A percentile compares a stretch with the other conserved stretches of the same genome.
Conservation (phyloP, 1,140 invertebrate genomes). For the Drosophila tani region DNA sequence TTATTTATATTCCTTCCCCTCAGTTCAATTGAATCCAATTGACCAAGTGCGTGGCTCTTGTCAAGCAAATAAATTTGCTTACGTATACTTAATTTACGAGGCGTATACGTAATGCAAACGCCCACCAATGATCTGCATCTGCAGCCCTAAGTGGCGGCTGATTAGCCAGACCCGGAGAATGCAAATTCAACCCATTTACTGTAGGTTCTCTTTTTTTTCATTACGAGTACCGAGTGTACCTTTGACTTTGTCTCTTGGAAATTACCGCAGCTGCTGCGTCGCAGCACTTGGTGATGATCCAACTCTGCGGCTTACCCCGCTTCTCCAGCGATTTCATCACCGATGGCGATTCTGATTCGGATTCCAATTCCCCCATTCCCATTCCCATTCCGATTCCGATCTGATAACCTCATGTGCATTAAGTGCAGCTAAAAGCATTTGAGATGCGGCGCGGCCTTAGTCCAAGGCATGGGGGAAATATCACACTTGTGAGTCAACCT, state of each 20-base stretch:
- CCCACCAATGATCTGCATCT: slow-evolving; percentile 31
- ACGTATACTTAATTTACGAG: slow-evolving; percentile 72
- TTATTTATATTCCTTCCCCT: slow-evolving; percentile 35
- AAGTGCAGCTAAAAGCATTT: slow-evolving; percentile 38
- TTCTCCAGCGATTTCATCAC: slow-evolving; percentile 31
- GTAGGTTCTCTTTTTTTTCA: slow-evolving; percentile 2
- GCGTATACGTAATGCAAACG: slow-evolving; percentile 64
- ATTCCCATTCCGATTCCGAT: slow-evolving; percentile 21
- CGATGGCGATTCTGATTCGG: neutral
- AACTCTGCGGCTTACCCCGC: slow-evolving; percentile 26
- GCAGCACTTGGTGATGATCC: slow-evolving; percentile 31
- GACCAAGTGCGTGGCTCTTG: slow-evolving; percentile 75
- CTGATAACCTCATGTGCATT: slow-evolving; percentile 35
- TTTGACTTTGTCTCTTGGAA: slow-evolving; percentile 31
- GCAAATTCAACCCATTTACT: slow-evolving; percentile 38
- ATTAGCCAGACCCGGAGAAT: slow-evolving; percentile 16
- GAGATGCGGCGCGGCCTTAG: neutral
- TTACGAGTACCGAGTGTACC: slow-evolving; percentile 8
- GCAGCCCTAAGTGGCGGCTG: slow-evolving; percentile 3
- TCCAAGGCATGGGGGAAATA: slow-evolving; percentile 5
- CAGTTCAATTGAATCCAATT: slow-evolving; percentile 78
- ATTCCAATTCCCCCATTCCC: slow-evolving; percentile 1
- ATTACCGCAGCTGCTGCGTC: slow-evolving; percentile 25
- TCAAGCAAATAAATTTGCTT: slow-evolving; percentile 79
- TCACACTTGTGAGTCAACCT: slow-evolving; percentile 15